These are phyloP conservation scores for Spongilla lacustris DNA, from an alignment of 37 sponge, comb jelly and placozoan species.

Conservation along the genomic window DNA sequence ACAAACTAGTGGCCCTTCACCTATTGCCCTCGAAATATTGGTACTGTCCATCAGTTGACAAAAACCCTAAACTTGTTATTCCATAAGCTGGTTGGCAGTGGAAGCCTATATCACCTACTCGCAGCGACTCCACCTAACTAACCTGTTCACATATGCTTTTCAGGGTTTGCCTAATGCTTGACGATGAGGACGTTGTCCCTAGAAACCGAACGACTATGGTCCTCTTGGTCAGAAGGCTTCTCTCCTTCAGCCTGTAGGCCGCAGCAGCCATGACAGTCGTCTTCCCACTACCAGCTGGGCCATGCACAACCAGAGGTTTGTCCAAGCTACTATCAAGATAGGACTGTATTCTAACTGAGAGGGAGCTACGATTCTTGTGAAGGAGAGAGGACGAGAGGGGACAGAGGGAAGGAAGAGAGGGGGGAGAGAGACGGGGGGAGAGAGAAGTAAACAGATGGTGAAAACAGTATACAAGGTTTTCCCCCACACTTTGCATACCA, in stretches of 20 bases:
- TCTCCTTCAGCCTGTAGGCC: conserved; percentile 40
- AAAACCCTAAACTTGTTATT: too few relatives aligned
- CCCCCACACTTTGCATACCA: conserved; percentile 24
- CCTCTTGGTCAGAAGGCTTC: conserved; percentile 13
- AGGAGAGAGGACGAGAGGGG: background rate
- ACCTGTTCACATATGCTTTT: conserved; percentile 80
- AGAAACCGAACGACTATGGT: conserved; percentile 70
- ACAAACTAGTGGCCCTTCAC: too few relatives aligned
- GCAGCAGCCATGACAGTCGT: conserved; percentile 67
- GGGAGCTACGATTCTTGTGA: conserved; percentile 2
- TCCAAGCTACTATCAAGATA: conserved; percentile 40
- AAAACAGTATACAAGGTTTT: too few relatives aligned
- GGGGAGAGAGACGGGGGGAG: background rate
- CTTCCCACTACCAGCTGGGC: conserved; percentile 76
- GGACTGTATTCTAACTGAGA: conserved; percentile 20
- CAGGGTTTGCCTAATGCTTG: conserved; percentile 41
- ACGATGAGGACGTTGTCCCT: conserved; percentile 62
- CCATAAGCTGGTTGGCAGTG: background rate
- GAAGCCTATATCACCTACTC: background rate
- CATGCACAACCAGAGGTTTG: conserved; percentile 72
- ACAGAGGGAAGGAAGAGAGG: background rate
- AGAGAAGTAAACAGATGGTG: background rate
- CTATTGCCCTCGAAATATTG: too few relatives aligned
- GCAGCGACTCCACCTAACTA: background rate
- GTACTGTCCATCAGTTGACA: too few relatives aligned